A percentile compares a stretch with the other conserved stretches of the same genome.
Conservation (phyloP, 2,797 vertebrate species). For the Sebastes melanostomus region DNA sequence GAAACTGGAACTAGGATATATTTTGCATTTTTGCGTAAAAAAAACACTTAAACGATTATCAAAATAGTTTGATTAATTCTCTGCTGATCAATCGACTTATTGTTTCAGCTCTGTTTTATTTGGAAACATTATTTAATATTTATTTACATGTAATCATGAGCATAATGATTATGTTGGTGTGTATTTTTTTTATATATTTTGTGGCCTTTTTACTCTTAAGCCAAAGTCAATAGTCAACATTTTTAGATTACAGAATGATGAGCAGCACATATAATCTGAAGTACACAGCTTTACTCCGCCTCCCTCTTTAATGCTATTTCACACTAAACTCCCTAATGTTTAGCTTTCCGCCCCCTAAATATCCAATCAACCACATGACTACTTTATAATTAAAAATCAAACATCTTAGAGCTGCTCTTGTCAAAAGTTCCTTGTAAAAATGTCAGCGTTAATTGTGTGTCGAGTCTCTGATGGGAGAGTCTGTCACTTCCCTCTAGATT, state of each 20-base stretch:
- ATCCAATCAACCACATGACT: slow-evolving; percentile 2
- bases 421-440: slow-evolving; percentile 1
- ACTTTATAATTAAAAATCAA: slow-evolving; percentile 33
- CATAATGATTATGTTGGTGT: neutral
- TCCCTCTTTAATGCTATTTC: neutral
- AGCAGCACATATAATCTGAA: slow-evolving; percentile 9
- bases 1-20: neutral
- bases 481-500: slow-evolving; percentile 7
- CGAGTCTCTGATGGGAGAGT: neutral
- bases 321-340: slow-evolving; percentile 24
- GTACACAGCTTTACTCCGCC: neutral
- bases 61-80: neutral
- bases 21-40: neutral
- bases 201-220: neutral
- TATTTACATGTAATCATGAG: neutral
- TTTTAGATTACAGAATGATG: neutral
- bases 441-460: neutral
- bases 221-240: slow-evolving; percentile 5
- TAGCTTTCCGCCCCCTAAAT: neutral
- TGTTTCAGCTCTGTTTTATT: neutral
- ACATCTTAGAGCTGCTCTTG: neutral
- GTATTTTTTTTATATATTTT: neutral
- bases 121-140: neutral
- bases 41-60: neutral
- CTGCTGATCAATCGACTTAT: neutral